These are phyloP conservation scores for Agonopterix heracliana DNA, from an alignment of 2,888 invertebrate species.

Conservation along the genomic window DNA sequence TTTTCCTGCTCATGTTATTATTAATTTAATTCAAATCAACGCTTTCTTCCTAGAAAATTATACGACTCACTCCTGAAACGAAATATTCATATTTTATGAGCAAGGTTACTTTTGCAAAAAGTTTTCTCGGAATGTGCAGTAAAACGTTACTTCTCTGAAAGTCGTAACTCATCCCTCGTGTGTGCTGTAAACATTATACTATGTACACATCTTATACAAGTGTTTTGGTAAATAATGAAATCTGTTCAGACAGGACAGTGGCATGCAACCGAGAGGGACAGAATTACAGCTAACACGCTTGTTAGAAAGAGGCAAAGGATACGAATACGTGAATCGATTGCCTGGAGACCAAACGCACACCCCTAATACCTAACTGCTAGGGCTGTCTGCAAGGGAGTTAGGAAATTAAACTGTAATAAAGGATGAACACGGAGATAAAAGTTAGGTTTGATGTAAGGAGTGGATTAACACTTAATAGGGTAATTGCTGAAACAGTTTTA, in stretches of 20 bases:
- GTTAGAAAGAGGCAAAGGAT: conserved; percentile 37
- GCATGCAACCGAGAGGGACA: conserved; percentile 28
- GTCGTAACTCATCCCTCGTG: conserved; percentile 11
- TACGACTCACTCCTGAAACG: no score
- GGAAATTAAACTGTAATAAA: conserved; percentile 22
- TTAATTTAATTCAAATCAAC: no score
- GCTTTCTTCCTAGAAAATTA: no score
- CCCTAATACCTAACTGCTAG: conserved; percentile 50
- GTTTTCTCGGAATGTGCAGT: background rate
- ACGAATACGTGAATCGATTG: conserved; percentile 64
- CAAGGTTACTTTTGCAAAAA: background rate
- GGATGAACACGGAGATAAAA: conserved; percentile 11
- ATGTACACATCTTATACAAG: background rate
- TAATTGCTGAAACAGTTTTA: background rate
- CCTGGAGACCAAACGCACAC: conserved; percentile 46
- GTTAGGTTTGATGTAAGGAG: background rate
- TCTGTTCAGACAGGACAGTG: conserved; percentile 46
- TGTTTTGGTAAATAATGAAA: conserved; percentile 34
- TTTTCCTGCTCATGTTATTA: no score
- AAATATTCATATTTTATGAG: no score
- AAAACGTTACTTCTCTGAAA: background rate
- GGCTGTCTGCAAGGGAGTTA: conserved; percentile 33
- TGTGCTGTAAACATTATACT: background rate
- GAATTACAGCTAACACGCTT: conserved; percentile 20
- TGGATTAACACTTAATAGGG: background rate